Base-by-base conservation (phyloP, 1,140 invertebrate species). In the Lepidurus apus region DNA sequence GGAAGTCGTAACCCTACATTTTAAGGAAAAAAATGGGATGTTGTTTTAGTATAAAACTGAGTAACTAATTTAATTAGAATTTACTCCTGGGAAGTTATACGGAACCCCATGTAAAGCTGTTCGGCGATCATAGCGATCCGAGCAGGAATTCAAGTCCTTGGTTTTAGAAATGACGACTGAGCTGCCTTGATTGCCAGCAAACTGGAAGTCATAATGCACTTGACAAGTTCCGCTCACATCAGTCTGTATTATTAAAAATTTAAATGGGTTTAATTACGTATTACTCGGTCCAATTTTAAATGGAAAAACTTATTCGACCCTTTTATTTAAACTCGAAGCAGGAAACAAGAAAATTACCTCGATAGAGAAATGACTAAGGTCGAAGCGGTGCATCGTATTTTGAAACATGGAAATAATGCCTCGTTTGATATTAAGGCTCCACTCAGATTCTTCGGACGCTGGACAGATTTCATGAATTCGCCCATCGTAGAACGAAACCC, bases 351-450 rank as follows among this genome's bases (percentile, higher is more conserved):
- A 82, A 45, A 74, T 9, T n/a, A 76, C 89, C 85, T 95, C 93
- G 17, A 74, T 1, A 7, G 42, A 44, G 17, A 75, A n/a, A 74
- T 75, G 74, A 75, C 47, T 91, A 10, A 93, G 88, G 82, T 95
- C 94, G 74, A 96, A 93, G 76, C 93, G 87, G 79, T 89, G 88
- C 94, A 96, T 96, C 43, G 91, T 91, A 83, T 97, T 97, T 82
- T 97, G 95, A 75, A 97, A 89, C 80, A 94, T 89, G 0, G 95
- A 95, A 7, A 98, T 84, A 9, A 96, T 87, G 43, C 93, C 95
- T 81, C 92, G 89, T 84, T 97, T 97, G 83, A 97, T 90, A 85
- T 98, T 98, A 74, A 96, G 86, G 1, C 91, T 90, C 92, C 93
- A 96, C 4, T 88, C 87, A 8, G 89, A 86, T 82, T 97, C 95